Base-by-base conservation (phyloP, 2,797 vertebrate species). In the Pitangus sulphuratus region DNA sequence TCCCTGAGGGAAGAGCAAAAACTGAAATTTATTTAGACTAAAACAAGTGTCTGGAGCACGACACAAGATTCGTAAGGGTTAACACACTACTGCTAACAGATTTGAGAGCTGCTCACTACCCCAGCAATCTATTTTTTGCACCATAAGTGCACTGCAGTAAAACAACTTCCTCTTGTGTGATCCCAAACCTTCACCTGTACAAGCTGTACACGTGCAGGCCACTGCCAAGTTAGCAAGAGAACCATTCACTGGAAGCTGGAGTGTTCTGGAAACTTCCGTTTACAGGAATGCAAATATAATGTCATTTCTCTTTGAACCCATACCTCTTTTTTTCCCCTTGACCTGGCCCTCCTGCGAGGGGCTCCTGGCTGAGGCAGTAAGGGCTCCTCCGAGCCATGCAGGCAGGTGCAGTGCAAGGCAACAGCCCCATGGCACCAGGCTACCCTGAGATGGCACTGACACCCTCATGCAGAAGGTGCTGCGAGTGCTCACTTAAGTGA, bases 161-260 rank as follows among this genome's bases (percentile, higher is more conserved):
- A 93, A 56, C 33, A 74, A 11, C 42, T 93, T 96, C 87, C 76
- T 75, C 45, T 90, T 42, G 31, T 35, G n/a, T 91, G 80, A 95
- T 85, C 80, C 35, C 47, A 95, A 88, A 77, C 85, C 84, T 96
- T 89, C 92, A 92, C 82, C 90, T 96, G 81, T 25, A 68, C 78
- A 83, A 79, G 78, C 60, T 69, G 60, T 45, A 66, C 48, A 42
- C 1, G 2, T 50, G 48, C 35, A 77, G 26, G 15, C 86, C 68
- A 65, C 71, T 80, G 60, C 75, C 89, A 87, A 83, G 40, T 74
- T 80, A 94, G 75, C 26, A 71, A 61, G 53, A 84, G 68, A 87
- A 50, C 22, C 1, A 2, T 64, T 74, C 75, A 75, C 60, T 37
- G 95, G 92, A 96, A 96, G 83, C 22, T 28, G 35, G 31, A 60